Evolutionary conservation across 64 coral and sea anemone species (phyloP), one percentile per base, ranked within the genome.

Genomic region (Cladopsammia gracilis): DNA sequence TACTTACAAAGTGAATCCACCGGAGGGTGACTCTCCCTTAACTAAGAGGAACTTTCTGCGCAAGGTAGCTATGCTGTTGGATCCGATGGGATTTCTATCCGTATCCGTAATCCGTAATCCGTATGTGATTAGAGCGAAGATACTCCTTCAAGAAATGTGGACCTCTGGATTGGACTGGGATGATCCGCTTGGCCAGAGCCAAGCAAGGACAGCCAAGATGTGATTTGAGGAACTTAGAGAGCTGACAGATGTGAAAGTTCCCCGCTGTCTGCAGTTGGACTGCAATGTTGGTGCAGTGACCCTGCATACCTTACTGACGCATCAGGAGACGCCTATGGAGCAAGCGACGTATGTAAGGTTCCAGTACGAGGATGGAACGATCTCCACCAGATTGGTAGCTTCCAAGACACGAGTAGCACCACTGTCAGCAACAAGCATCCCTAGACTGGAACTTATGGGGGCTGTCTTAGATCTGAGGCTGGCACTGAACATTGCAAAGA

Each of bases 381-480:
- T 88, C 34, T 62, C 85, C 23, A 76, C 52, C 58, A 75, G 78
- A 26, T 44, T 82, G 42, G 25, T 89, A 48, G 92, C 86, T 3
- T 79, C 69, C 25, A 94, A 94, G 68, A 88, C 54, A 44, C 60
- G 58, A 73, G 86, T 94, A 53, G 70, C 67, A 14, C 77, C 92
- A 13, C 18, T 89, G 42, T 74, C 22, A 89, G 67, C 42, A 47
- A 56, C 64, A 54, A 89, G 76, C 48, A 89, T 94, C 50, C 92
- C 86, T 43, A 53, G 77, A 58, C 86, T 94, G 25, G 77, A 84
- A 74, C 92, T 94, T 64, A 83, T 83, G 92, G 92, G 67, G 25
- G 86, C 86, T 82, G 71, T 77, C 50, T 69, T 61, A 18, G 82
- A 18, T n/a, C n/a, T 61, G 62, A 58, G 62, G 16, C 15, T 84